Evolutionary conservation across 2,113 vertebrate genomes (phyloP).

Genomic region (Hydrochoerus hydrochaeris): DNA sequence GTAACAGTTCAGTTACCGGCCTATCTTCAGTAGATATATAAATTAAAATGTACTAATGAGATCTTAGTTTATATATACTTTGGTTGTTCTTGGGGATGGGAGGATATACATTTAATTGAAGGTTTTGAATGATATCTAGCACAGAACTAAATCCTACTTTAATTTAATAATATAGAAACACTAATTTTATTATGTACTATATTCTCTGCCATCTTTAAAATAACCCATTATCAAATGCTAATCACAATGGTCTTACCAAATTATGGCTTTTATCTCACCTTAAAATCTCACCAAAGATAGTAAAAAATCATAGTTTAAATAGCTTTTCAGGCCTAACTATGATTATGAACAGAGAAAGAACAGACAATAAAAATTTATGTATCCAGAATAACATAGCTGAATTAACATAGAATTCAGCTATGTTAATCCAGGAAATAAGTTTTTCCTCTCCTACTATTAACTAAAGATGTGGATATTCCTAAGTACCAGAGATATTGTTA

Average conservation of each 20-base stretch:
- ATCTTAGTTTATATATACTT: conserved; percentile 19
- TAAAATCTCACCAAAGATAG: conserved; percentile 21
- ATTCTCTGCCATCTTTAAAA: not conserved
- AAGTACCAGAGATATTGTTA: conserved; percentile 4
- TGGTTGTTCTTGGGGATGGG: not conserved
- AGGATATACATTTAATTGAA: not conserved
- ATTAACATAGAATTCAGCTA: conserved; percentile 27
- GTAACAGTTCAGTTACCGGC: conserved; percentile 1
- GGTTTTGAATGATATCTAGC: not conserved
- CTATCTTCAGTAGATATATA: too few species aligned
- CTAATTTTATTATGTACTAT: not conserved
- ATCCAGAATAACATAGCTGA: too few species aligned
- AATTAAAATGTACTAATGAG: not conserved
- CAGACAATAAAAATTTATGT: not conserved
- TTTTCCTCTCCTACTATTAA: conserved; percentile 9
- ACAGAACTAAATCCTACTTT: conserved; percentile 10
- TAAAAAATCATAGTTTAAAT: conserved; percentile 32
- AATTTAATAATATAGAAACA: conserved; percentile 20
- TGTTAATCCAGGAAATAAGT: conserved; percentile 1
- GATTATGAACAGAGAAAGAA: not conserved
- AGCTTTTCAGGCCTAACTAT: not conserved
- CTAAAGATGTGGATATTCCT: conserved; percentile 11
- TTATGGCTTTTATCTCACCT: conserved; percentile 11
- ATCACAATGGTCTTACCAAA: conserved; percentile 13
- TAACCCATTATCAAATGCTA: not conserved